Evolutionary conservation across 2,888 invertebrate genomes (phyloP).

Genomic region (Branchipolynoe longqiensis): DNA sequence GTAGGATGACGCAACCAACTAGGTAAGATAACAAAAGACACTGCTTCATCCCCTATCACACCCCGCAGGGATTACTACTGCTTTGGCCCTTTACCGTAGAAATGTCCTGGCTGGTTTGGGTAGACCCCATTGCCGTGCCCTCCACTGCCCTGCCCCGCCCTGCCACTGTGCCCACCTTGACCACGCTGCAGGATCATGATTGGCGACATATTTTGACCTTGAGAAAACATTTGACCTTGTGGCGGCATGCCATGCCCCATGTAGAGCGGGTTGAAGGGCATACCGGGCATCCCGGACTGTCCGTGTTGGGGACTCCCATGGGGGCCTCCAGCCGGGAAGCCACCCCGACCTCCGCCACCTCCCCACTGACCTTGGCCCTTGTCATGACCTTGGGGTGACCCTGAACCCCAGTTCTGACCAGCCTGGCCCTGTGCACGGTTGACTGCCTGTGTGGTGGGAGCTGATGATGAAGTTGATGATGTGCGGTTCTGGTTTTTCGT

Average conservation of each 20-base stretch:
- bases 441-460: not conserved
- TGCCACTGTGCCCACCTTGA: conserved; percentile 47
- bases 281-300: not conserved
- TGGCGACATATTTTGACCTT: conserved; percentile 55
- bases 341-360: not conserved
- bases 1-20: no score
- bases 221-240: conserved; percentile 37
- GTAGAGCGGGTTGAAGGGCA: conserved; percentile 45
- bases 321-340: not conserved
- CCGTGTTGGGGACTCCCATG: conserved; percentile 31
- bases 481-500: no score
- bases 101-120: not conserved
- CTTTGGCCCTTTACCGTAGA: conserved; percentile 24
- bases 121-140: not conserved
- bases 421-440: not conserved
- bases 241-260: not conserved
- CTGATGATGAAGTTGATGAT: not conserved
- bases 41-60: no score
- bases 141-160: conserved; percentile 3
- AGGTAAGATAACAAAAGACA: no score
- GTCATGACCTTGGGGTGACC: conserved; percentile 51
- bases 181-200: conserved; percentile 63
- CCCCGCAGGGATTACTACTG: no score
- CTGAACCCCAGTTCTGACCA: conserved; percentile 37
- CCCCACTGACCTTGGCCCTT: conserved; percentile 35